A percentile compares a stretch with the other conserved stretches of the same genome.
phyloP scores from a whole-genome alignment of 2,113 vertebrate genomes.

The Tichodroma muraria region DNA sequence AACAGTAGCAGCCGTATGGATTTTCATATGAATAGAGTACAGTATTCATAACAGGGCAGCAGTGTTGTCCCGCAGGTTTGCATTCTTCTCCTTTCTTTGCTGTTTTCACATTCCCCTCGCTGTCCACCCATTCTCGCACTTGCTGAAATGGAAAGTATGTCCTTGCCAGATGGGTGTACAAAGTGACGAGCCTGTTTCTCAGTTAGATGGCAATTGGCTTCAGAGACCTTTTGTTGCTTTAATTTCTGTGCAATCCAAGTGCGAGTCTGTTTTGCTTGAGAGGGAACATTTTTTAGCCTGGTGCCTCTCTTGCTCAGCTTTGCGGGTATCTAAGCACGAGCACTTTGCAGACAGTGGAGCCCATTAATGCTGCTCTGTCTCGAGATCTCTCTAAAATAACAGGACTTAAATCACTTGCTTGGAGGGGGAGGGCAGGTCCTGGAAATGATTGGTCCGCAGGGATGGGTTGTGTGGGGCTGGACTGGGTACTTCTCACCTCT shows the following conservation, averaged over 20 bases:
- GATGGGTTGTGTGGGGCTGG: neutral
- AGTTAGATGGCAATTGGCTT: neutral
- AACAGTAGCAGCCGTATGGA: conserved; percentile 58
- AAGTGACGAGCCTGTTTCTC: conserved; percentile 8
- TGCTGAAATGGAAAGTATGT: conserved; percentile 48
- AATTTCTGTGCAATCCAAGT: conserved; percentile 39
- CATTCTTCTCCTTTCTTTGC: conserved; percentile 44
- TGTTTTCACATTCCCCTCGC: neutral
- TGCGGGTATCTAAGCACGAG: conserved; percentile 39
- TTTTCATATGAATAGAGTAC: conserved; percentile 60
- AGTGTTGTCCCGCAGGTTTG: conserved; percentile 47
- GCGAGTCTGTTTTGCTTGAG: conserved; percentile 49
- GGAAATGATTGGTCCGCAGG: fast-evolving
- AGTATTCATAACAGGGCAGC: conserved; percentile 35
- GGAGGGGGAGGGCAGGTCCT: neutral
- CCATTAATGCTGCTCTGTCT: conserved; percentile 60
- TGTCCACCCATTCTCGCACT: conserved; percentile 18
- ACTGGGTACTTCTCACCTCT: neutral
- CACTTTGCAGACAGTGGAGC: conserved; percentile 46
- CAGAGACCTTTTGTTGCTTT: conserved; percentile 40
- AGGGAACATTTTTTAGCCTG: conserved; percentile 56
- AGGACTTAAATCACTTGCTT: neutral
- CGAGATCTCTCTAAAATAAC: neutral
- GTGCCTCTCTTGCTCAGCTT: conserved; percentile 53
- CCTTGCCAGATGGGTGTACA: conserved; percentile 39